Conservation (phyloP, 2,797 vertebrate species). For the Bradypus variegatus region DNA sequence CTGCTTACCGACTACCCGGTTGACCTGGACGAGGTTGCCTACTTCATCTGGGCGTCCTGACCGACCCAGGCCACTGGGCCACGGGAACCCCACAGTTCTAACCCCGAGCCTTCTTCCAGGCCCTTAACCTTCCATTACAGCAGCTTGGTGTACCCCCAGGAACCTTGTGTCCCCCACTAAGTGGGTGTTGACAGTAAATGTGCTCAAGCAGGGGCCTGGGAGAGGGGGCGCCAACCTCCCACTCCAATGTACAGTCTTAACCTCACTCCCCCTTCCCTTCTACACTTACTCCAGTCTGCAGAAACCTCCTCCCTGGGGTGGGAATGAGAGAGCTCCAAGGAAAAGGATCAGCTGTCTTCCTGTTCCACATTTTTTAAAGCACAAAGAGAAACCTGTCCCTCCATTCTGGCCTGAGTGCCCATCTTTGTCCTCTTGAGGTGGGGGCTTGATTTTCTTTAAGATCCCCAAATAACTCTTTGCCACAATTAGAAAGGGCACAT, state of each 20-base stretch:
- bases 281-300: neutral
- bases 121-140: neutral
- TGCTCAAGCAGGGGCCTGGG: neutral
- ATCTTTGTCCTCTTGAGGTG: slow-evolving; percentile 15
- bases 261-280: no score
- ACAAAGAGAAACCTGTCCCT: slow-evolving; percentile 35
- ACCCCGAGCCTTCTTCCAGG: neutral
- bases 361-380: slow-evolving; percentile 37
- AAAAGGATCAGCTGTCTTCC: neutral
- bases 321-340: neutral
- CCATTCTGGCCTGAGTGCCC: neutral
- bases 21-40: slow-evolving; percentile 90
- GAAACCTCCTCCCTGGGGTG: neutral
- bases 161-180: neutral
- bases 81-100: neutral
- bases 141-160: neutral
- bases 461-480: slow-evolving; percentile 8
- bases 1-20: slow-evolving; percentile 91
- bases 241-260: neutral
- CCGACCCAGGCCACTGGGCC: neutral
- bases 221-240: neutral
- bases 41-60: slow-evolving; percentile 85
- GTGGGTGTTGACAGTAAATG: neutral
- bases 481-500: slow-evolving; percentile 27
- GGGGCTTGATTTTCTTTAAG: neutral